Conservation (phyloP, 2,888 invertebrate genomes). For the Melieria crassipennis region DNA sequence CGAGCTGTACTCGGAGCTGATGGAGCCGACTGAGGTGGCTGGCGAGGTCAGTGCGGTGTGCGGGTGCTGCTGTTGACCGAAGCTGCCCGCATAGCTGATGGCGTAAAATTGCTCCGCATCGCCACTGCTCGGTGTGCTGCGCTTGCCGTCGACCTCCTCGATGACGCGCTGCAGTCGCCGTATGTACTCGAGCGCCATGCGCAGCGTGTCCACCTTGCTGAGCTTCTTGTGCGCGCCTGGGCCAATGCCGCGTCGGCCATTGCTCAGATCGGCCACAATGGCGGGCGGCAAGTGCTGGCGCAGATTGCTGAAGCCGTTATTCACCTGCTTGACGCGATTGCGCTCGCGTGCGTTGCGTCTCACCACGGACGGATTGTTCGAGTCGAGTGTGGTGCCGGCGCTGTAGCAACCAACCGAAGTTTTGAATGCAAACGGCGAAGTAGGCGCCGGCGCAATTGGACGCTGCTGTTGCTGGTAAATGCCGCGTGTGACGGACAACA, state of each 20-base stretch:
- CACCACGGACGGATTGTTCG: slow-evolving; percentile 81
- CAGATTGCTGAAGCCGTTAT: slow-evolving; percentile 89
- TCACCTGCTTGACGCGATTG: slow-evolving; percentile 94
- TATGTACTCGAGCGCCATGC: slow-evolving; percentile 91
- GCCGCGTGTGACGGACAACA: slow-evolving; percentile 22
- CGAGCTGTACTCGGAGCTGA: slow-evolving; percentile 41
- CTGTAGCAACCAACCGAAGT: background rate
- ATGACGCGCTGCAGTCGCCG: slow-evolving; percentile 76
- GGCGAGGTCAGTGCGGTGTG: slow-evolving; percentile 45
- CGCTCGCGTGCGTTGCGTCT: slow-evolving; percentile 92
- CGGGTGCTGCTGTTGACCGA: slow-evolving; percentile 47
- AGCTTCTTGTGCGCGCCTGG: slow-evolving; percentile 78
- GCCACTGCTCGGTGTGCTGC: slow-evolving; percentile 50
- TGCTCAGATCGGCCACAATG: slow-evolving; percentile 76
- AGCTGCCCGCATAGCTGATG: slow-evolving; percentile 42
- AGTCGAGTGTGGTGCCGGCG: slow-evolving; percentile 44
- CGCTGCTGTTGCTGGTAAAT: slow-evolving; percentile 40
- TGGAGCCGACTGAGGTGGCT: slow-evolving; percentile 44
- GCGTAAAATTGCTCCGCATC: slow-evolving; percentile 26
- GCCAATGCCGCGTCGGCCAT: slow-evolving; percentile 75
- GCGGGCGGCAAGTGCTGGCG: slow-evolving; percentile 88
- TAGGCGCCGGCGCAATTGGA: slow-evolving; percentile 37
- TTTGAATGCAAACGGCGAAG: slow-evolving; percentile 15
- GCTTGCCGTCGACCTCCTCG: slow-evolving; percentile 66
- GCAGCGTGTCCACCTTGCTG: slow-evolving; percentile 88